A percentile compares a stretch with the other conserved stretches of the same genome.
Conservation (phyloP, 2,888 invertebrate genomes). For the Halictus ligatus region DNA sequence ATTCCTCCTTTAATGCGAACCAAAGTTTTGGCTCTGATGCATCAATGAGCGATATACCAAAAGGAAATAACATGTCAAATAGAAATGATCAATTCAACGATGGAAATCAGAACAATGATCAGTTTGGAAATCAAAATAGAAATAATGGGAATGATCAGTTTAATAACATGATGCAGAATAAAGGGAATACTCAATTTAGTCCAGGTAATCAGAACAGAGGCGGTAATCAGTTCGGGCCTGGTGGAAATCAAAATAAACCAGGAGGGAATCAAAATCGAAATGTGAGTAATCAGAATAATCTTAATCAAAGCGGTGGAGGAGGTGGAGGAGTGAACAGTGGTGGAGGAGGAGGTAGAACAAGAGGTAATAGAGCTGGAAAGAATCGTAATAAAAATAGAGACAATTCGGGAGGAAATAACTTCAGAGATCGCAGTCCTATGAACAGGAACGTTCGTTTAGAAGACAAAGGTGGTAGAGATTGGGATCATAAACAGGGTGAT, state of each 20-base stretch:
- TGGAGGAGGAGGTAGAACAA: constrained; percentile 54
- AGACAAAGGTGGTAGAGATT: constrained; percentile 71
- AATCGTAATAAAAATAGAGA: constrained; percentile 78
- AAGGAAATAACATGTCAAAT: constrained; percentile 37
- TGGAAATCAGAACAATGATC: constrained; percentile 59
- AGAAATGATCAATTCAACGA: constrained; percentile 67
- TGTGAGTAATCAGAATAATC: constrained; percentile 66
- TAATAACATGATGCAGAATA: constrained; percentile 61
- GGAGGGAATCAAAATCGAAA: constrained; percentile 73
- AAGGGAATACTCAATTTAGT: constrained; percentile 67
- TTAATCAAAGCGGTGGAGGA: constrained; percentile 63
- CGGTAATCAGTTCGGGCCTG: constrained; percentile 67
- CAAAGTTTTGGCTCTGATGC: constrained; percentile 58
- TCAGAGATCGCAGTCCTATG: constrained; percentile 81
- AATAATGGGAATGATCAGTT: constrained; percentile 69
- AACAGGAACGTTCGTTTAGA: constrained; percentile 74
- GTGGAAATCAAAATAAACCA: constrained; percentile 66
- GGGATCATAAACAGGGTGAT: constrained; percentile 77
- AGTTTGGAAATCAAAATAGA: constrained; percentile 69
- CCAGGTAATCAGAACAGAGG: constrained; percentile 62
- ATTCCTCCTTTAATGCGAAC: constrained; percentile 71
- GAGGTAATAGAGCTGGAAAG: constrained; percentile 78
- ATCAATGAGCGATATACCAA: constrained; percentile 52
- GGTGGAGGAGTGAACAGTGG: constrained; percentile 54
- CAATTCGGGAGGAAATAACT: constrained; percentile 71